A percentile compares a stretch with the other conserved stretches of the same genome.
Evolutionary conservation across 2,797 vertebrate species (phyloP).

Genomic region (Nannoperca australis): DNA sequence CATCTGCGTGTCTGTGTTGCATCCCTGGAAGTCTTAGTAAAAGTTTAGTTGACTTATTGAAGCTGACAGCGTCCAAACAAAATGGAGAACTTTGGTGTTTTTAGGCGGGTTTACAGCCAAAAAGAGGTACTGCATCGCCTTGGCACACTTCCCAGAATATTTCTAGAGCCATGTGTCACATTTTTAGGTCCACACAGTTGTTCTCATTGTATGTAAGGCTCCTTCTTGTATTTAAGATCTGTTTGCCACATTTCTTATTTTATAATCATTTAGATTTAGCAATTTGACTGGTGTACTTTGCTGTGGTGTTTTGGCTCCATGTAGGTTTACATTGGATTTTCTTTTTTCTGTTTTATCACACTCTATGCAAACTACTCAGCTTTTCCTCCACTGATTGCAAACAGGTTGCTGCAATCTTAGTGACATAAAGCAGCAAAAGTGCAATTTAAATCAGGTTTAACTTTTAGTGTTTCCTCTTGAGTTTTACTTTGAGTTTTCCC

Average conservation of each 20-base stretch:
- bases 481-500: slow-evolving; percentile 16
- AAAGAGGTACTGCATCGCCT: neutral
- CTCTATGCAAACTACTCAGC: neutral
- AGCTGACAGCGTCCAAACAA: neutral
- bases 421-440: neutral
- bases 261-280: neutral
- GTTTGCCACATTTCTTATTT: neutral
- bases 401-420: neutral
- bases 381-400: neutral
- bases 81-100: neutral
- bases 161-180: neutral
- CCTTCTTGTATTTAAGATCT: neutral
- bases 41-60: slow-evolving; percentile 9
- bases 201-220: neutral
- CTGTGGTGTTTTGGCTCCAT: neutral
- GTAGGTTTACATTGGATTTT: neutral
- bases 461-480: neutral
- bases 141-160: neutral
- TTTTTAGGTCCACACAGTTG: no score
- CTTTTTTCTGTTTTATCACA: neutral
- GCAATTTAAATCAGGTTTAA: neutral
- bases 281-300: neutral
- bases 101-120: neutral
- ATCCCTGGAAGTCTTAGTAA: neutral
- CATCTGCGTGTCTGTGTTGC: neutral